Base-by-base conservation (phyloP, 2,888 invertebrate species). In the Melanostoma mellinum region DNA sequence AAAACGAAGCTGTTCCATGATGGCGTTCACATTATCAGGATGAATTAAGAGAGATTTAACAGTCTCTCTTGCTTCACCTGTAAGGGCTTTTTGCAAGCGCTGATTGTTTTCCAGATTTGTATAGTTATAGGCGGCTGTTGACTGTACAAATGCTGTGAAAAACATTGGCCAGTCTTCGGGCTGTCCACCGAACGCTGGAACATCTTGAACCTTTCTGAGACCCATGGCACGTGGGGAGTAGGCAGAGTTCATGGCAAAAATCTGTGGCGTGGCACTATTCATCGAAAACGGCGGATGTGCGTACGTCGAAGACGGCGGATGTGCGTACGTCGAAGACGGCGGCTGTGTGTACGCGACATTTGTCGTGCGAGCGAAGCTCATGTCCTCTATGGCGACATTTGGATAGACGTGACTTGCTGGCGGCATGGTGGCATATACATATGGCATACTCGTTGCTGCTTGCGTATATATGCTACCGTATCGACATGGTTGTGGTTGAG, bases 1-100 rank as follows among this genome's bases (percentile, higher is more conserved):
- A 42, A 82, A 76, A 36, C 69, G 40, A 4, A 86, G 52, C 30
- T 76, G 74, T 6, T 82, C 80, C 6, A 85, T 74, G 3, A 74
- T 67, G 8, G 68, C 52, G 8, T 4, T 30, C 4, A 79, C 75
- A 10, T 79, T 79, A 6, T 72, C 48, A 6, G 85, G 85, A 38
- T 78, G 60, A 46, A 85, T 85, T 32, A 84, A 53, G 4, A 84
- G 56, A 4, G 78, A 74, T 44, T 74, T 63, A 20, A 20, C 20
- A 20, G 20, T 20, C 20, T 20, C 20, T 20, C 20, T 20, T 20
- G 20, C 20, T 20, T 77, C 63, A 35, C 73, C 85, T 33, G 60
- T 68, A 10, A 85, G 48, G 32, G 69, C 33, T 61, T 61, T 80
- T 38, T 72, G 73, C 6, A 82, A 32, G 5, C 63, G 38, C 38